Base-by-base conservation (phyloP, 2,113 vertebrate genomes). In the Sprattus sprattus region DNA sequence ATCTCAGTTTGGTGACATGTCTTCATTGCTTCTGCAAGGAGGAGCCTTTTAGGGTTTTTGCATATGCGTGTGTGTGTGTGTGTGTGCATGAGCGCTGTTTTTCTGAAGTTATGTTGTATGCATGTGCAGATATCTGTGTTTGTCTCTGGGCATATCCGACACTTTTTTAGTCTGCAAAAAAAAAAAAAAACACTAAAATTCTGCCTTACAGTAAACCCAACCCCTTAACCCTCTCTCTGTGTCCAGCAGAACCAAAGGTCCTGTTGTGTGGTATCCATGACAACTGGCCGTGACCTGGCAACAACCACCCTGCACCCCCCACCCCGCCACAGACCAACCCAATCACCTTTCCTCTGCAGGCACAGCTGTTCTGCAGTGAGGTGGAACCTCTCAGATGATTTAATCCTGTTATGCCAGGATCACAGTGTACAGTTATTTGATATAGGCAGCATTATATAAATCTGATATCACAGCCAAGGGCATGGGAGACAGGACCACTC, bases 391-490 rank as follows among this genome's bases (percentile, higher is more conserved):
- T 60, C 20, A 60, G 32, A 28, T 39, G 71, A 32, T 39, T 39
- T 78, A 78, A 78, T 78, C 71, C 28, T 32, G 25, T 39, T 78
- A 78, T 32, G 10, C 32, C 25, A 39, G 54, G 71, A 78, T 78
- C 71, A 78, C 18, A 78, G 71, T 39, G 25, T 71, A 7, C 64
- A 32, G 64, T 44, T 32, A 78, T 32, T 39, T 16, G 71, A 81
- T 81, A 81, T 4, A 18, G 85, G 50, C 22, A 82, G 67, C 28
- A 82, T 78, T 82, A 28, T 78, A 81, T 86, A 71, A 82, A 45
- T 22, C 15, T 54, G 50, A 60, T 3, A 64, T n/a, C 28, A 83
- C 7, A 4, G 39, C 39, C 25, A 28, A 1, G 60, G 18, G 32
- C 44, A 16, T 32, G 67, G 49, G 83, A 84, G 46, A 52, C 7